These are phyloP conservation scores for Thereva unica DNA, from an alignment of 2,888 invertebrate species.

Conservation along the genomic window DNA sequence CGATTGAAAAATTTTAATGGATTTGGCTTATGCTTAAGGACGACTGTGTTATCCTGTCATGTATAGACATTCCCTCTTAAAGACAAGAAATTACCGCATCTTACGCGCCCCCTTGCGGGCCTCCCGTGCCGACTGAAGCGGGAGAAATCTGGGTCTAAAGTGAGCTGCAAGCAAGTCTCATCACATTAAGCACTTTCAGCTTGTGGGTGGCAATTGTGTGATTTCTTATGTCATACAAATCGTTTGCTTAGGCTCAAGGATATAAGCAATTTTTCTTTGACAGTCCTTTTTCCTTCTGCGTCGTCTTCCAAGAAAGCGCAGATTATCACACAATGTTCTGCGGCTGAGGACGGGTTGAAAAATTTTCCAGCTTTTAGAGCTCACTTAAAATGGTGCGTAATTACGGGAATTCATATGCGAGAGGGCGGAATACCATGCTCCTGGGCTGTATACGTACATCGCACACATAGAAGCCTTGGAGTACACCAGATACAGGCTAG, in stretches of 20 bases:
- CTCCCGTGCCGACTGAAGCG: neutral
- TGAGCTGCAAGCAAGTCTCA: conserved; percentile 23
- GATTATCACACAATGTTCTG: conserved; percentile 1
- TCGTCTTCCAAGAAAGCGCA: conserved; percentile 10
- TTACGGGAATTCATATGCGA: too few relatives aligned
- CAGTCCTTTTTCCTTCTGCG: conserved; percentile 10
- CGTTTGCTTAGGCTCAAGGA: conserved; percentile 17
- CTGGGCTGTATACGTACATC: neutral
- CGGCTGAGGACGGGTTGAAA: too few relatives aligned
- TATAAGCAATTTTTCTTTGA: conserved; percentile 21
- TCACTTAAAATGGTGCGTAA: too few relatives aligned
- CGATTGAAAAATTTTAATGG: conserved; percentile 31
- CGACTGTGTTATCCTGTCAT: neutral
- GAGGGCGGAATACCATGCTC: too few relatives aligned
- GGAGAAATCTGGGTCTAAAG: conserved; percentile 4
- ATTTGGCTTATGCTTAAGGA: conserved; percentile 14
- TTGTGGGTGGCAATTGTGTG: conserved; percentile 21
- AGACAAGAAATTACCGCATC: conserved; percentile 4
- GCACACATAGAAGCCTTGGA: neutral
- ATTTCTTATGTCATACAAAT: conserved; percentile 29
- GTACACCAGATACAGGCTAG: neutral
- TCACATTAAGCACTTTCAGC: conserved; percentile 26
- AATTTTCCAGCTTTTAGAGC: too few relatives aligned
- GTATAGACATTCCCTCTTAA: conserved; percentile 16
- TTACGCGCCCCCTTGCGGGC: neutral